These are phyloP conservation scores for Ophioderma brevispina DNA, from an alignment of 35 echinoderm and acorn worm species.

Conservation along the genomic window DNA sequence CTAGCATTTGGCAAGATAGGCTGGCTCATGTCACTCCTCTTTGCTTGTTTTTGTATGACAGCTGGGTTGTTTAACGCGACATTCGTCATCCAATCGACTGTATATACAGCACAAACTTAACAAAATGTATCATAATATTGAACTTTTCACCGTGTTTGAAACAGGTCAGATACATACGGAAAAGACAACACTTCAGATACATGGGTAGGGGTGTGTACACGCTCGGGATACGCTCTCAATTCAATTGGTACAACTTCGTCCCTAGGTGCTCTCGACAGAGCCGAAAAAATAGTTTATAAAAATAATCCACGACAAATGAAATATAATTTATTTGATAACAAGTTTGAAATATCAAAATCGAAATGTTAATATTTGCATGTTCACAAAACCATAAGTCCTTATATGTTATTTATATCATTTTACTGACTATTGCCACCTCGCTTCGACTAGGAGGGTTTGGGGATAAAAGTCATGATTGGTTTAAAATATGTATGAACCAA, in stretches of 20 bases:
- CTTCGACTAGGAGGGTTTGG: too few species aligned
- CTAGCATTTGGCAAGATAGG: neutral
- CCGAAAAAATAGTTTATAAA: slow-evolving; percentile 2
- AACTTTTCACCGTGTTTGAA: neutral
- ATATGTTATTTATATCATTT: too few species aligned
- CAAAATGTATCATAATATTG: slow-evolving; percentile 7
- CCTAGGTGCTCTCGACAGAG: neutral
- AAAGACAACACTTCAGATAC: neutral
- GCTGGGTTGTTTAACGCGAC: neutral
- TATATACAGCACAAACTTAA: neutral
- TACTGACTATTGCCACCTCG: too few species aligned
- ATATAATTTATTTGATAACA: neutral
- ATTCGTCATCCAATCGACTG: neutral
- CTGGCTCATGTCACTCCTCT: neutral
- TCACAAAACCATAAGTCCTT: too few species aligned
- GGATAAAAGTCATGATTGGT: too few species aligned
- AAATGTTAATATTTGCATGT: neutral
- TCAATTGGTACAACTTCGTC: neutral
- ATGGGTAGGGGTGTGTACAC: neutral
- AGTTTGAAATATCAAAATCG: neutral
- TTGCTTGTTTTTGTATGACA: neutral
- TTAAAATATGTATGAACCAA: too few species aligned
- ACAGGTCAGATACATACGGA: neutral
- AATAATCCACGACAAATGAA: neutral
- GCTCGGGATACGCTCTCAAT: neutral